Evolutionary conservation across 2,113 vertebrate species (phyloP).

Genomic region (Cynocephalus volans): DNA sequence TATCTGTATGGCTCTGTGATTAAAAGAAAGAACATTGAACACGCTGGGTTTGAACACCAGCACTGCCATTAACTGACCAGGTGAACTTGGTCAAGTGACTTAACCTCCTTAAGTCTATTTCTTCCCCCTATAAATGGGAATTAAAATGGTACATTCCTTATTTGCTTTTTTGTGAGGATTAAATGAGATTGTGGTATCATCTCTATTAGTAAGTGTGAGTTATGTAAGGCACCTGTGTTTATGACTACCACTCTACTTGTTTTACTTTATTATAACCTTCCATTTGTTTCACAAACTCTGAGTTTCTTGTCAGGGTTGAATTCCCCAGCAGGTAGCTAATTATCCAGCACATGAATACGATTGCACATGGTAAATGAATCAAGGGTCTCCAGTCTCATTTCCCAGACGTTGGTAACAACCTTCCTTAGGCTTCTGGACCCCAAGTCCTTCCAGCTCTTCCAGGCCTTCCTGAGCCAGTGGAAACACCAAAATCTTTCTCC

Average conservation of each 20-base stretch:
- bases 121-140: not conserved
- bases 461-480: slow-evolving; percentile 80
- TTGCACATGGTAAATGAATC: not conserved
- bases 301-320: not conserved
- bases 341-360: not conserved
- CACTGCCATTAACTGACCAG: not conserved
- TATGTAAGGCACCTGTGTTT: not conserved
- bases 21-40: not conserved
- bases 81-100: slow-evolving; percentile 84
- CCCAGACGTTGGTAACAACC: not conserved
- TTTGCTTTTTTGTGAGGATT: slow-evolving; percentile 5
- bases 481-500: slow-evolving; percentile 85
- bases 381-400: not conserved
- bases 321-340: no score
- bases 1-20: not conserved
- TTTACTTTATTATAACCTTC: not conserved
- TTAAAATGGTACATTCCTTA: not conserved
- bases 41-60: not conserved
- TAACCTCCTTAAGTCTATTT: not conserved
- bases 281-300: not conserved
- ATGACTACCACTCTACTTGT: not conserved
- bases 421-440: not conserved
- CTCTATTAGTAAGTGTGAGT: not conserved
- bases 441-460: slow-evolving; percentile 62
- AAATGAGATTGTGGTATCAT: not conserved